Evolutionary conservation across 2,888 invertebrate species (phyloP).

Genomic region (Tridacna crocea): DNA sequence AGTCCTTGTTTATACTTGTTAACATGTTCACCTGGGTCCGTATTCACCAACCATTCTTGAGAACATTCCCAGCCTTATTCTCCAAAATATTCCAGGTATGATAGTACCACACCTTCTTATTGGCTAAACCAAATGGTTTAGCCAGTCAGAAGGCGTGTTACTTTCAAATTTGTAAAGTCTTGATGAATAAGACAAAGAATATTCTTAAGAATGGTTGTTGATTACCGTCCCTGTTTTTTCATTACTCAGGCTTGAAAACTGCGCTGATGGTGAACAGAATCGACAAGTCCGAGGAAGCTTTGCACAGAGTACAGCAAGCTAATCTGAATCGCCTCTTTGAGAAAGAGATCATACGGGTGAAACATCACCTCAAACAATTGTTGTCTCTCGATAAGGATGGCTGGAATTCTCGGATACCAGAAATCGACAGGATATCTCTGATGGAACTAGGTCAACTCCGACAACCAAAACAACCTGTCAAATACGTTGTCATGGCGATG

Average conservation of each 20-base stretch:
- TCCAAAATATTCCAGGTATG: no score
- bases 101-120: no score
- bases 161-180: no score
- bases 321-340: slow-evolving; percentile 38
- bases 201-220: no score
- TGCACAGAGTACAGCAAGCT: slow-evolving; percentile 36
- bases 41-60: no score
- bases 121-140: no score
- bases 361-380: slow-evolving; percentile 41
- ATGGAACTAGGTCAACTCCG: slow-evolving; percentile 49
- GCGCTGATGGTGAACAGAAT: slow-evolving; percentile 45
- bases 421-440: slow-evolving; percentile 53
- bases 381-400: slow-evolving; percentile 38
- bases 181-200: no score
- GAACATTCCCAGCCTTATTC: no score
- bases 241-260: slow-evolving; percentile 24
- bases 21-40: no score
- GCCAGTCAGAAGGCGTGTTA: no score
- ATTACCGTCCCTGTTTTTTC: neutral
- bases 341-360: slow-evolving; percentile 33
- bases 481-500: slow-evolving; percentile 40
- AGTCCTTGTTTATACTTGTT: no score
- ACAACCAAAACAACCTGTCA: slow-evolving; percentile 46
- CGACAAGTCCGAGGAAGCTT: slow-evolving; percentile 44
- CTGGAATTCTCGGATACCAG: slow-evolving; percentile 49